Conservation (phyloP, 92 coral and sea anemone genomes). For the Phenganax subtilis region DNA sequence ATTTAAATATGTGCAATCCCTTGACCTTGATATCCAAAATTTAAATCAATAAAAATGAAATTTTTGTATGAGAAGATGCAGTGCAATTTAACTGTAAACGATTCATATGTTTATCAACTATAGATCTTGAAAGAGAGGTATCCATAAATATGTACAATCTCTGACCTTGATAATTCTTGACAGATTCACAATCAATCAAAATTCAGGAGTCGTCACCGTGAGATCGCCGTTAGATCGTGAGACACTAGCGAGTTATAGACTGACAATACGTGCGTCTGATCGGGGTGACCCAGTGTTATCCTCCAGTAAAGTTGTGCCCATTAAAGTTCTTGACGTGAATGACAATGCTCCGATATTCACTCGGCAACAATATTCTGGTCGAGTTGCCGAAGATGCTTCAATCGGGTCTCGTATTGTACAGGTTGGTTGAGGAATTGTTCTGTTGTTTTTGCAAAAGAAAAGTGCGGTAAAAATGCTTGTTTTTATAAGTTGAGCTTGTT, state of each 20-base stretch:
- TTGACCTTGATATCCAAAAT: too few relatives aligned
- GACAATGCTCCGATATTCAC: slow-evolving; percentile 72
- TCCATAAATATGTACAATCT: too few relatives aligned
- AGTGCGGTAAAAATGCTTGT: background rate
- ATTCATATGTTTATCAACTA: too few relatives aligned
- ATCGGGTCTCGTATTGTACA: slow-evolving; percentile 24
- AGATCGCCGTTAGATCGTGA: slow-evolving; percentile 67
- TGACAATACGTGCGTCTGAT: slow-evolving; percentile 73
- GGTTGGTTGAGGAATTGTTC: background rate
- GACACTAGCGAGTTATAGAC: slow-evolving; percentile 40
- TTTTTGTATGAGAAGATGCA: too few relatives aligned
- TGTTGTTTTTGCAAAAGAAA: background rate
- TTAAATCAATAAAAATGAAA: too few relatives aligned
- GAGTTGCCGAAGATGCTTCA: slow-evolving; percentile 32
- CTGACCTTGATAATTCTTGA: background rate
- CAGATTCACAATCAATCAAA: slow-evolving; percentile 51
- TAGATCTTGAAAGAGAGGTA: too few relatives aligned
- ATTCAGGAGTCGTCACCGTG: slow-evolving; percentile 58
- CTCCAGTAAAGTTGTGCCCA: slow-evolving; percentile 44
- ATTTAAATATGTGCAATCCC: too few relatives aligned
- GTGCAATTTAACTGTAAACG: too few relatives aligned
- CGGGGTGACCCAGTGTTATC: slow-evolving; percentile 60
- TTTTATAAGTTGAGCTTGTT: background rate
- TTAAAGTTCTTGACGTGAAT: slow-evolving; percentile 65
- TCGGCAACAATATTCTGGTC: slow-evolving; percentile 51